Percentiles rank a stretch among this genome's conserved stretches.
Evolutionary conservation across 2,797 vertebrate species (phyloP).

Genomic region (Chaunax sp.): DNA sequence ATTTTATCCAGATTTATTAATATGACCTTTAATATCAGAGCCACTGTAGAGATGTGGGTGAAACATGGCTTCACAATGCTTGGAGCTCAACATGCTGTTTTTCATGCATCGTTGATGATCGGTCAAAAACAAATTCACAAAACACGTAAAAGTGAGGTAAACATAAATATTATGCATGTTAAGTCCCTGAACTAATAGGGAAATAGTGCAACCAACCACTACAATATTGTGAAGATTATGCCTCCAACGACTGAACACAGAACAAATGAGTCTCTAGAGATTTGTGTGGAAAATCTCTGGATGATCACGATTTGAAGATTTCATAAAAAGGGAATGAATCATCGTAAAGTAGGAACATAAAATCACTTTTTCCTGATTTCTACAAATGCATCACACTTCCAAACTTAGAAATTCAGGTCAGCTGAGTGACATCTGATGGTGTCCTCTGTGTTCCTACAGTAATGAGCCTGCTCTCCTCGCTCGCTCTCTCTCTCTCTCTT

Average conservation of each 20-base stretch:
- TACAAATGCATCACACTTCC: background rate
- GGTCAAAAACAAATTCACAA: no score
- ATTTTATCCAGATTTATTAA: slow-evolving; percentile 13
- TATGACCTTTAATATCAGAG: slow-evolving; percentile 15
- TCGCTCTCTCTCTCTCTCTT: background rate
- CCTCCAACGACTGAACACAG: no score
- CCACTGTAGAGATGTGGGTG: background rate
- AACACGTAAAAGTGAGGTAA: no score
- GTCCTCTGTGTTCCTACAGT: background rate
- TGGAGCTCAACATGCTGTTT: no score
- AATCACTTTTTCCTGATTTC: background rate
- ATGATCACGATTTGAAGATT: no score
- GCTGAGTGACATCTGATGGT: slow-evolving; percentile 5
- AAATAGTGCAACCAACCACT: no score
- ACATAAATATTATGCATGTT: no score
- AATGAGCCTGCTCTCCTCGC: background rate
- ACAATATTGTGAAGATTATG: no score
- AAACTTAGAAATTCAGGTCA: background rate
- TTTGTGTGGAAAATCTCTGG: no score
- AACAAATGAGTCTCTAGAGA: no score
- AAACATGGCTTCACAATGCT: background rate
- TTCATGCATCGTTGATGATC: no score
- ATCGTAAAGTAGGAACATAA: background rate
- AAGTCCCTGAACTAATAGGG: no score
- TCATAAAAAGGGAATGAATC: background rate